phyloP scores from a whole-genome alignment of 2,113 vertebrate species.

The Coturnix japonica region DNA sequence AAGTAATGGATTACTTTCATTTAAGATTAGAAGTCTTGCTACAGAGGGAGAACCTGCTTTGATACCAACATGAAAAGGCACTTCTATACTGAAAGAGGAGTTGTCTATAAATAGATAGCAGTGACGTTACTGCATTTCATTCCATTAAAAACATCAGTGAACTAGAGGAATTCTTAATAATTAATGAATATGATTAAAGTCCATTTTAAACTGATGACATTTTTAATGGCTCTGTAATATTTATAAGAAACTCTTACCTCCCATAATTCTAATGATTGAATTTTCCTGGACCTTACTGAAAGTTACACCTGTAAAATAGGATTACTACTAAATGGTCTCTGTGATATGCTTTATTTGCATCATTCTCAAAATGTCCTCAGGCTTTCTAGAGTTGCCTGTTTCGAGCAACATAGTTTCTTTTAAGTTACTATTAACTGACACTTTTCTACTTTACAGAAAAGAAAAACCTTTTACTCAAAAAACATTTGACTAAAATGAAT shows the following conservation, averaged over 20 bases:
- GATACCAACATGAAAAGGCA: constrained; percentile 85
- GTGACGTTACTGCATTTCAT: constrained; percentile 86
- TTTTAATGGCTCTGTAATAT: constrained; percentile 79
- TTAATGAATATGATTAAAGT: constrained; percentile 82
- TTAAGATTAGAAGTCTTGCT: constrained; percentile 62
- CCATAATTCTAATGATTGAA: constrained; percentile 81
- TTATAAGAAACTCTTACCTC: constrained; percentile 80
- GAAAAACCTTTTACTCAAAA: not conserved
- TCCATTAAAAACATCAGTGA: constrained; percentile 82
- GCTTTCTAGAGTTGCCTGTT: not conserved
- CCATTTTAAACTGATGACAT: constrained; percentile 76
- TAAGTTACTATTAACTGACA: not conserved
- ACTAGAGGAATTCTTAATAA: constrained; percentile 83
- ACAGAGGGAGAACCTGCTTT: constrained; percentile 78
- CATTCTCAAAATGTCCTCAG: constrained; percentile 42
- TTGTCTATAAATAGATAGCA: constrained; percentile 88
- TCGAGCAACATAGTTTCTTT: not conserved
- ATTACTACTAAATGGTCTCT: constrained; percentile 51
- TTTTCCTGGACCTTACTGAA: constrained; percentile 79
- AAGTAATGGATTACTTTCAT: constrained; percentile 61
- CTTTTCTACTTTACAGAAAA: not conserved
- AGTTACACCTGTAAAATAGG: constrained; percentile 67
- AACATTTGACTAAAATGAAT: not conserved
- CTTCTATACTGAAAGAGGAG: constrained; percentile 84
- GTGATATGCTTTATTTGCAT: constrained; percentile 36